Base-by-base conservation (phyloP, 2,113 vertebrate species). In the Phrynosoma platyrhinos region DNA sequence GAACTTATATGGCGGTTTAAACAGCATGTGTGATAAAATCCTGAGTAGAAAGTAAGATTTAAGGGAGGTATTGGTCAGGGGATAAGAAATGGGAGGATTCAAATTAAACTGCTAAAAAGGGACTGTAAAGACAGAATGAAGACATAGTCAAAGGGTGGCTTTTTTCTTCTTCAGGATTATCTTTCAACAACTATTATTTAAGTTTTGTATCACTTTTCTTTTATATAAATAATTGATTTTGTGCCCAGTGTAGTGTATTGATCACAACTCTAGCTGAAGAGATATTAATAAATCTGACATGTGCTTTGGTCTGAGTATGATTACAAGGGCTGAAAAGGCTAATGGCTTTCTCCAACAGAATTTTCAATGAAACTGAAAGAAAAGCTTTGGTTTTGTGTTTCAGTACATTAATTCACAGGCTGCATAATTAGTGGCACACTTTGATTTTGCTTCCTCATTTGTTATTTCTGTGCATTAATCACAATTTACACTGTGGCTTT, bases 331-430 rank as follows among this genome's bases (percentile, higher is more conserved):
- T 84, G 74, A 91, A 90, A 66, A 87, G 91, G 72, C 3, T 27
- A 90, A 40, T 92, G 5, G 0, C 5, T 23, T 82, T 86, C 32
- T 85, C 2, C 84, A 90, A n/a, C 2, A 23, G 2, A 1, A 82
- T n/a, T 82, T 85, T 84, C 27, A n/a, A 20, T 84, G 89, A 36
- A 9, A 77, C 30, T 84, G 53, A 90, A 76, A 27, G 13, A 23
- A 5, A 84, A 9, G 5, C 53, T 79, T 84, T 86, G 80, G 52
- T 90, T 91, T 42, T 6, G 81, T 89, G 85, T 64, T 87, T 81
- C 90, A 90, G 86, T 27, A 47, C 12, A 14, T 68, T 69, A 88
- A 20, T 13, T 88, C 13, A 23, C 8, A 68, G 47, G 77, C 47
- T 23, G 76, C 14, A 47, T 74, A 62, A 0, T 83, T 84, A 77